Conservation (phyloP, 2,888 invertebrate genomes). For the Galeopsomyia nigrocyanea region DNA sequence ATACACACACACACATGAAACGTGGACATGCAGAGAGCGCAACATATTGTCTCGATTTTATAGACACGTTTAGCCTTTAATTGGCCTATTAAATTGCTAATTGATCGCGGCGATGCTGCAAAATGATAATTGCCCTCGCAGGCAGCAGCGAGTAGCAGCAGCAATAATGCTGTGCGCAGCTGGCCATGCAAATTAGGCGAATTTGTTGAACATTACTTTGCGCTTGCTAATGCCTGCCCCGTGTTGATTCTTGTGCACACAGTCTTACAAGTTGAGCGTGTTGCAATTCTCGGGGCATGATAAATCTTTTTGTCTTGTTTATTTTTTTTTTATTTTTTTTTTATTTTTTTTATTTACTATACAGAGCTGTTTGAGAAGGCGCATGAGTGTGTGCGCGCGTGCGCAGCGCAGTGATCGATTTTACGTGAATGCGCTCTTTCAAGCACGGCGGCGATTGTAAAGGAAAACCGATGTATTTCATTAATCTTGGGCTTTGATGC, state of each 20-base stretch:
- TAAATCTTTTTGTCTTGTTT: too few species aligned
- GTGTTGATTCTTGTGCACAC: too few species aligned
- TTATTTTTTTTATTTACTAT: too few species aligned
- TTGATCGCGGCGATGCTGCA: constrained; percentile 36
- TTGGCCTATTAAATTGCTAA: constrained; percentile 49
- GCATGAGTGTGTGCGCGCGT: too few species aligned
- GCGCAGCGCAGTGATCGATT: constrained; percentile 27
- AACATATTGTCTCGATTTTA: constrained; percentile 45
- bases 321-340: too few species aligned
- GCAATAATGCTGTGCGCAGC: neutral
- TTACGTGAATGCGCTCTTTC: constrained; percentile 29
- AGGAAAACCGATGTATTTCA: constrained; percentile 15
- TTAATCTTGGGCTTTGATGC: constrained; percentile 35
- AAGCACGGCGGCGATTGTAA: neutral
- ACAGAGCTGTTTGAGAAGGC: too few species aligned
- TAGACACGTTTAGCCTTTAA: constrained; percentile 44
- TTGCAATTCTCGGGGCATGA: too few species aligned
- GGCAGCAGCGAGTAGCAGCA: neutral
- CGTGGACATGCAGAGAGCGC: constrained; percentile 3
- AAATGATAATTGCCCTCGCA: constrained; percentile 32
- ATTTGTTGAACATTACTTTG: constrained; percentile 29
- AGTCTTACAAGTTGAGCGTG: too few species aligned
- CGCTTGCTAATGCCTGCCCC: constrained; percentile 1
- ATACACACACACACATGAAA: neutral
- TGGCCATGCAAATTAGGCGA: constrained; percentile 26